These are phyloP conservation scores for Drosophila merina DNA, from an alignment of 2,888 invertebrate genomes.

Conservation along the genomic window DNA sequence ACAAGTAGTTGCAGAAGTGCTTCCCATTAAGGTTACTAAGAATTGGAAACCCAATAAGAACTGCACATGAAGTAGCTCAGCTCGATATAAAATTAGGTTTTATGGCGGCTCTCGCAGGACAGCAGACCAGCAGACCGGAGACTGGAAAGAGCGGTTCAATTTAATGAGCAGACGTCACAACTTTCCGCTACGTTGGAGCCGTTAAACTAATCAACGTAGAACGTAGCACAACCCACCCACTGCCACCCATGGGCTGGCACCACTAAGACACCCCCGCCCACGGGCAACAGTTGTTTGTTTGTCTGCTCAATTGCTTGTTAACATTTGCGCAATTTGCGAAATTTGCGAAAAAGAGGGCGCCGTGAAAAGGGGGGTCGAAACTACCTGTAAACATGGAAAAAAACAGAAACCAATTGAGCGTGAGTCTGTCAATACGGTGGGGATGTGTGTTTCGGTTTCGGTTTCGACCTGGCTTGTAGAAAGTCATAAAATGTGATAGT, in stretches of 20 bases:
- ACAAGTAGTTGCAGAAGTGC: too few relatives aligned
- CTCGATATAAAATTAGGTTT: constrained; percentile 64
- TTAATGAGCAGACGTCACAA: constrained; percentile 75
- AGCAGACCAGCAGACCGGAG: constrained; percentile 19
- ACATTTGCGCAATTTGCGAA: constrained; percentile 77
- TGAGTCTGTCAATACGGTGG: constrained; percentile 36
- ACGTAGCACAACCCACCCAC: constrained; percentile 2
- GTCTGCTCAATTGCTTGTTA: constrained; percentile 79
- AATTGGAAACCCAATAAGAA: too few relatives aligned
- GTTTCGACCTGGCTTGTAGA: constrained; percentile 48
- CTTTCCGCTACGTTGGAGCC: constrained; percentile 74
- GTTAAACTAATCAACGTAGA: constrained; percentile 74
- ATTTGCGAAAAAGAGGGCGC: too few relatives aligned
- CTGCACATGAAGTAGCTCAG: constrained; percentile 23
- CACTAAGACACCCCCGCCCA: background rate
- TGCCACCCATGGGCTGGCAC: background rate
- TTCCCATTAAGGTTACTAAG: too few relatives aligned
- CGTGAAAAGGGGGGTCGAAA: constrained; percentile 48
- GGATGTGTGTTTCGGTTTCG: constrained; percentile 11
- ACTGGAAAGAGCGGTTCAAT: constrained; percentile 61
- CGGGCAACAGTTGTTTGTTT: constrained; percentile 70
- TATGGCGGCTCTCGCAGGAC: constrained; percentile 40
- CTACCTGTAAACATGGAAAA: constrained; percentile 76
- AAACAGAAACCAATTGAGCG: constrained; percentile 74
- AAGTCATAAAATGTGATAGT: constrained; percentile 77